Evolutionary conservation across 2,797 vertebrate genomes (phyloP).

Genomic region (Carduelis carduelis): DNA sequence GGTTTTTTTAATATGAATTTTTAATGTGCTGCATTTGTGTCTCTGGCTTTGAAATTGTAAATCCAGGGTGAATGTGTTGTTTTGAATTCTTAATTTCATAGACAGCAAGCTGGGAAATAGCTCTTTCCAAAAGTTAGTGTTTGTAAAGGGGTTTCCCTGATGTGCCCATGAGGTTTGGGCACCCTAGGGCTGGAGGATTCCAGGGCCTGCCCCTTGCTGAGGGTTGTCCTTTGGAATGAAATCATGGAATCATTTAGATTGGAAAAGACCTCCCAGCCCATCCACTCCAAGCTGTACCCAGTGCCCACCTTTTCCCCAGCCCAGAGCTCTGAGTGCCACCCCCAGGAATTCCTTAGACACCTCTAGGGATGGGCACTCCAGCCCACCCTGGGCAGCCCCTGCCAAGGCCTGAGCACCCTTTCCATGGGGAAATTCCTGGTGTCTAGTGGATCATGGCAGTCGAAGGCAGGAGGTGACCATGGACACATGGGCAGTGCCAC

Average conservation of each 20-base stretch:
- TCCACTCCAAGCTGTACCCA: accelerated
- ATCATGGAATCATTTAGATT: not conserved
- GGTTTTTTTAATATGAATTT: not conserved
- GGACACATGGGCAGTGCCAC: not conserved
- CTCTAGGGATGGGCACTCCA: not conserved
- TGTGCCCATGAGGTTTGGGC: not conserved
- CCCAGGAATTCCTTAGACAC: not conserved
- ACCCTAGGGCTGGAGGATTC: not conserved
- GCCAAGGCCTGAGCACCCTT: not conserved
- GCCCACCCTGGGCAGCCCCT: not conserved
- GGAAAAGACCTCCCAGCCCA: not conserved
- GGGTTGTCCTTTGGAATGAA: not conserved
- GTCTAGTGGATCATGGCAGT: not conserved
- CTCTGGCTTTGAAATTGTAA: not conserved
- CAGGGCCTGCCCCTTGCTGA: not conserved
- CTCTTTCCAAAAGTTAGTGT: not conserved
- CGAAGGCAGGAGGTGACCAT: accelerated
- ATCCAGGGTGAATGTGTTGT: accelerated
- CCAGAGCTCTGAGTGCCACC: not conserved
- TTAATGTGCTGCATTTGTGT: not conserved
- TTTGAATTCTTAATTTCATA: not conserved
- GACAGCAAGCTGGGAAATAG: not conserved
- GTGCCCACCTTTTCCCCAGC: not conserved
- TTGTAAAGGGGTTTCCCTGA: not conserved
- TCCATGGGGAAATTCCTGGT: not conserved